These are phyloP conservation scores for Grammomys dolichurus DNA, from an alignment of 2,113 vertebrate species.

Conservation along the genomic window DNA sequence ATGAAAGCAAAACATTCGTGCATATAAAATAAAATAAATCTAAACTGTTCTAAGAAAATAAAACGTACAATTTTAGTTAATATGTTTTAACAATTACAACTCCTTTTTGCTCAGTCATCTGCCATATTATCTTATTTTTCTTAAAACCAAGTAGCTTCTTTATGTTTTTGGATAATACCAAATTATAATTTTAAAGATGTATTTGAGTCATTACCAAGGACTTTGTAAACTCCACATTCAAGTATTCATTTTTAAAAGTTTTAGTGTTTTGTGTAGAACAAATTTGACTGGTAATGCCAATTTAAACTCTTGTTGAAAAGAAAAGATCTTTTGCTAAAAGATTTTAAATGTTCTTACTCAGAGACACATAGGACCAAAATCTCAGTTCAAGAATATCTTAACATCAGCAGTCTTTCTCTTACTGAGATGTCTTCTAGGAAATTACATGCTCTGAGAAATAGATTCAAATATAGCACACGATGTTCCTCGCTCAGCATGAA, in stretches of 20 bases:
- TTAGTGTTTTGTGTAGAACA: neutral
- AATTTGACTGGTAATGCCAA: slow-evolving; percentile 8
- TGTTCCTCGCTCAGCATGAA: slow-evolving; percentile 65
- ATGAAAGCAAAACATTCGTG: neutral
- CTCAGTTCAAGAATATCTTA: slow-evolving; percentile 19
- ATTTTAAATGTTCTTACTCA: slow-evolving; percentile 1
- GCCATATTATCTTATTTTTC: slow-evolving; percentile 39
- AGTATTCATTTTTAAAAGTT: slow-evolving; percentile 59
- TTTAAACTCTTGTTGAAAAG: neutral
- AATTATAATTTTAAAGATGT: slow-evolving; percentile 41
- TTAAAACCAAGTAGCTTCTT: neutral
- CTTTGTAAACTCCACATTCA: neutral
- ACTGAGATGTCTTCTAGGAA: neutral
- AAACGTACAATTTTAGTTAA: neutral
- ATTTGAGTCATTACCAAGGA: slow-evolving; percentile 37
- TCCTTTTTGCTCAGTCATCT: neutral
- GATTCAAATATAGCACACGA: neutral
- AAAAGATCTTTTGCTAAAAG: neutral
- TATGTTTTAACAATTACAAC: slow-evolving; percentile 27
- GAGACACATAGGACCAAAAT: neutral
- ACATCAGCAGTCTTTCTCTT: neutral
- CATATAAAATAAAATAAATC: neutral
- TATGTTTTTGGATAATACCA: slow-evolving; percentile 36
- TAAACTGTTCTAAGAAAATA: neutral
- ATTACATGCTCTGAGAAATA: slow-evolving; percentile 27